Evolutionary conservation across 2,888 invertebrate genomes (phyloP), one percentile per base, ranked within the genome.

Genomic region (Troides oblongomaculatus): DNA sequence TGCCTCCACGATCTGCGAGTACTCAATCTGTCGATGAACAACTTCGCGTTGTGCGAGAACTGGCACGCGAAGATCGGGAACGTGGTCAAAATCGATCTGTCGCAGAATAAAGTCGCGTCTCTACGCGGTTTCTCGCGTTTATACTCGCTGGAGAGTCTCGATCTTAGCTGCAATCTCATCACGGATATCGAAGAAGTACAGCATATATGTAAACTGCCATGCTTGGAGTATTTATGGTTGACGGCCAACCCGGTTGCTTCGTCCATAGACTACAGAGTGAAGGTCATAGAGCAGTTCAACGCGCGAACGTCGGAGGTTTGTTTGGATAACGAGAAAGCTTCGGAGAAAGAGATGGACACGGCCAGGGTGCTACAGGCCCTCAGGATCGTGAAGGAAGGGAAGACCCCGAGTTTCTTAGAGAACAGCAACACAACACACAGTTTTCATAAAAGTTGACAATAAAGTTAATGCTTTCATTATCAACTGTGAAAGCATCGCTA

Each of bases 281-380:
- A 97, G 81, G 97, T 98, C 3, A 92, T 99, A 74, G 97, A 98
- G 78, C 95, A 96, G 77, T 98, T 99, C 82, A 96, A 96, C 64
- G 94, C 95, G 62, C 94, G 98, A 73, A 97, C 97, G 77, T 90
- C 94, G 18, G 97, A 98, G 83, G 95, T 99, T 56, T 96, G 95
- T 80, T 87, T 99, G 71, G 99, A 99, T 82, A 97, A 97, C 81
- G 96, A 97, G 80, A 96, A 95, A 75, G 96, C 98, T 0, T 95
- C 97, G 17, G 96, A 96, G 79, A 96, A 96, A 76, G 99, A 99
- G 85, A 84, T 98, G 76, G 99, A 99, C 81, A 98, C 97, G 3
- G 98, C 98, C 0, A 95, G 97, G 57, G 96, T 99, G 56, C 89
- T 98, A 72, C 96, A 97, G 84, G 99, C 99, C 1, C 92, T 99